phyloP scores from a whole-genome alignment of 2,888 invertebrate species.

The Eupithecia centaureata region DNA sequence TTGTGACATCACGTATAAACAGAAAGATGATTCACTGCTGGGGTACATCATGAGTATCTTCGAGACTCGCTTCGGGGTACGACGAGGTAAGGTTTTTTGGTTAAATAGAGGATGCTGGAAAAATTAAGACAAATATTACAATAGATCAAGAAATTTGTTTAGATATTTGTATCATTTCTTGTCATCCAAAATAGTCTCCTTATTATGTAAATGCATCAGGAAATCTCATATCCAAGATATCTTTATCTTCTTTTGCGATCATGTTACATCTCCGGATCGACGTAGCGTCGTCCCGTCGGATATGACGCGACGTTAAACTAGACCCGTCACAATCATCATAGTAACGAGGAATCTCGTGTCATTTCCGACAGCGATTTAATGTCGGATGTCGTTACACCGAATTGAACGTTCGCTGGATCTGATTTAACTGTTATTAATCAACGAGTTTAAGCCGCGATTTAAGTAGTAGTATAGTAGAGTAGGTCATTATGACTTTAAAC shows the following conservation, averaged over 20 bases:
- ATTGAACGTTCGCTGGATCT: conserved; percentile 1
- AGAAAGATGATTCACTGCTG: conserved; percentile 71
- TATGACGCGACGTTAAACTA: conserved; percentile 26
- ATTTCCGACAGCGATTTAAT: conserved; percentile 51
- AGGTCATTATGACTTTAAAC: background rate
- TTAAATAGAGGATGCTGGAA: background rate
- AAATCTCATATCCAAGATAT: background rate
- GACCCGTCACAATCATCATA: conserved; percentile 45
- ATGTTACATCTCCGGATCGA: background rate
- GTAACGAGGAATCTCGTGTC: conserved; percentile 53
- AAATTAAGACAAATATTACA: too few relatives aligned
- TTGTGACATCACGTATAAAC: conserved; percentile 65
- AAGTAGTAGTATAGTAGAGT: background rate
- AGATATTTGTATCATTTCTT: background rate
- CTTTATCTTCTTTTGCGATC: background rate
- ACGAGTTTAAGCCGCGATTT: background rate
- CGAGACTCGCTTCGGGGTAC: conserved; percentile 69
- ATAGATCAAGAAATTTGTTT: too few relatives aligned
- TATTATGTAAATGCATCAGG: background rate
- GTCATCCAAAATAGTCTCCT: background rate
- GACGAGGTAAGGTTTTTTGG: conserved; percentile 59
- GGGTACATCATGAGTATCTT: conserved; percentile 74
- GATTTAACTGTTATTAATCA: background rate
- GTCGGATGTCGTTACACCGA: conserved; percentile 42
- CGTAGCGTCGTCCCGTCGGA: conserved; percentile 13